Percentiles rank a stretch among this genome's conserved stretches.
Conservation (phyloP, 35 echinoderm and acorn worm genomes). For the Patiria miniata region DNA sequence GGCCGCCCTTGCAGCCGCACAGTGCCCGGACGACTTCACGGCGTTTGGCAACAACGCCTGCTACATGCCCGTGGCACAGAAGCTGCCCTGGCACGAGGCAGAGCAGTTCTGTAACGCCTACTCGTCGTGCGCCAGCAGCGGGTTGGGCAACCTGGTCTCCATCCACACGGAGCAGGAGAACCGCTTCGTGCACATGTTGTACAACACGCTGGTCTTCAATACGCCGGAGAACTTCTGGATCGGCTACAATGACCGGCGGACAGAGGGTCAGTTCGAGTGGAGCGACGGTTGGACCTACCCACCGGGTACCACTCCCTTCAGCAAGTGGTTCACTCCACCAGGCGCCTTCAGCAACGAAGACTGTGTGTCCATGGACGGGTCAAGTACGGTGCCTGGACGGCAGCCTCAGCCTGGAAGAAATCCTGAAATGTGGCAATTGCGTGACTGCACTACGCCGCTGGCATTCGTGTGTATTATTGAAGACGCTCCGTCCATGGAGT, state of each 20-base stretch:
- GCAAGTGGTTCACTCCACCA: not conserved
- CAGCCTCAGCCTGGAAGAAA: too few relatives aligned
- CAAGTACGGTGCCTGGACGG: too few relatives aligned
- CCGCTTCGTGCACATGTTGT: not conserved
- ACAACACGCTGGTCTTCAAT: not conserved
- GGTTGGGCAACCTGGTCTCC: not conserved
- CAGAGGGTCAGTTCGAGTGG: not conserved
- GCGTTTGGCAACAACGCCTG: not conserved
- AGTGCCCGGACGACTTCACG: conserved; percentile 14
- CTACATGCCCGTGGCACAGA: not conserved
- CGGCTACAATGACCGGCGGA: not conserved
- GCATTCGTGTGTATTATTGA: too few relatives aligned
- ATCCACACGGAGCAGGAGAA: not conserved
- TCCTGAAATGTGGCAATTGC: too few relatives aligned
- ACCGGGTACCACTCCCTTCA: not conserved
- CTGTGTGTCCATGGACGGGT: not conserved
- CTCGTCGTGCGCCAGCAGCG: not conserved
- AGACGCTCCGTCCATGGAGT: too few relatives aligned
- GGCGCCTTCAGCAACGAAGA: not conserved
- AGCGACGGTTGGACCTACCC: not conserved
- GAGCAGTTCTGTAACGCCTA: not conserved
- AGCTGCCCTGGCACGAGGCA: not conserved
- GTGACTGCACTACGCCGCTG: too few relatives aligned
- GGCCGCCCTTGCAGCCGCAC: not conserved
- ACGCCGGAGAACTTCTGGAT: not conserved